These are phyloP conservation scores for Amazona guildingii DNA, from an alignment of 2,113 vertebrate genomes.

Conservation along the genomic window DNA sequence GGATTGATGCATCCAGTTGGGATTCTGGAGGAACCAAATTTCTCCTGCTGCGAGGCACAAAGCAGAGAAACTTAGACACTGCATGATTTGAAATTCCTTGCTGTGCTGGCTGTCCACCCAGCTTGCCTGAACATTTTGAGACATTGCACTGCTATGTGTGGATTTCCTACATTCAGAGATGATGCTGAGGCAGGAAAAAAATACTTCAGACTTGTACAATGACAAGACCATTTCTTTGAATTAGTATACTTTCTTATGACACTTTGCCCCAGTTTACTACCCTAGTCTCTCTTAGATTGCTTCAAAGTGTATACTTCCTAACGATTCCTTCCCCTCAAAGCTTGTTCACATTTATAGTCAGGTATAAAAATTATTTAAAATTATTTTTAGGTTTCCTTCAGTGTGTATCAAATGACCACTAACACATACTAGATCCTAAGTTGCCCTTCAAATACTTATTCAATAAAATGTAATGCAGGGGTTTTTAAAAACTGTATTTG, in stretches of 20 bases:
- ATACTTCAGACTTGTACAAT: not conserved
- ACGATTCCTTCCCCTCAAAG: not conserved
- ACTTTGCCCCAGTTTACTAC: not conserved
- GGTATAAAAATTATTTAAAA: not conserved
- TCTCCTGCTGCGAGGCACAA: not conserved
- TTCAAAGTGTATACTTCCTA: not conserved
- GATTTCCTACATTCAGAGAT: not conserved
- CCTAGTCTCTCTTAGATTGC: not conserved
- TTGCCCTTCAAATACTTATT: not conserved
- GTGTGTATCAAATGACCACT: not conserved
- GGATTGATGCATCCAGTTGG: not conserved
- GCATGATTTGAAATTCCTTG: not conserved
- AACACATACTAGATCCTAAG: rapidly evolving
- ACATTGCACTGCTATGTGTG: not conserved
- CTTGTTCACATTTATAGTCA: not conserved
- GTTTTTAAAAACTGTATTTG: not conserved
- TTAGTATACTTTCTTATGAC: not conserved
- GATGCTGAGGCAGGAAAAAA: not conserved
- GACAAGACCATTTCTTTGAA: not conserved
- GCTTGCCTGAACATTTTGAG: not conserved
- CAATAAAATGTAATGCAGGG: not conserved
- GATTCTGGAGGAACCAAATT: conserved; percentile 28
- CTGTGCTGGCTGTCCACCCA: not conserved
- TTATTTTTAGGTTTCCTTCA: not conserved
- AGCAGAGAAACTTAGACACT: not conserved